Conservation (phyloP, 1,140 invertebrate species). For the Drosophila chauvacae region DNA sequence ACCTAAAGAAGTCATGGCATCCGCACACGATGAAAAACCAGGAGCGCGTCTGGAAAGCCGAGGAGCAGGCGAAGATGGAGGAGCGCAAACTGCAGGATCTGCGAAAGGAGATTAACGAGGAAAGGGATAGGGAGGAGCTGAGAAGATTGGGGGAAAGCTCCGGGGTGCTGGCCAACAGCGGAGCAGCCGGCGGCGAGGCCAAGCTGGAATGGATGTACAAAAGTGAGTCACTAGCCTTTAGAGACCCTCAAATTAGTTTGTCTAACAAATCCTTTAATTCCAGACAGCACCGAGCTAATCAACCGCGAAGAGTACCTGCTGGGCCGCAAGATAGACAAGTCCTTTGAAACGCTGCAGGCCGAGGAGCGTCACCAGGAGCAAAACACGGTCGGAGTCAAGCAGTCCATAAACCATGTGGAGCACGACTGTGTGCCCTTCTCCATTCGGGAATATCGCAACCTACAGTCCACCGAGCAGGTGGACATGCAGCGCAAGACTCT, state of each 20-base stretch:
- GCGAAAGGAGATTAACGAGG: conserved; percentile 88
- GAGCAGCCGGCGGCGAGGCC: conserved; percentile 85
- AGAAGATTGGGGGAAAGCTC: conserved; percentile 87
- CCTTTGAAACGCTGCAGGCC: conserved; percentile 89
- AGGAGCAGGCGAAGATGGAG: conserved; percentile 89
- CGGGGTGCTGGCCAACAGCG: conserved; percentile 85
- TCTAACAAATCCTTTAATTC: not conserved
- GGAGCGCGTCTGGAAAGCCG: conserved; percentile 91
- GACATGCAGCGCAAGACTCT: conserved; percentile 93
- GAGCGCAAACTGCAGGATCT: conserved; percentile 89
- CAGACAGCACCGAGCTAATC: conserved; percentile 82
- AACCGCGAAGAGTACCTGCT: conserved; percentile 94
- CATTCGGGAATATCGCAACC: conserved; percentile 85
- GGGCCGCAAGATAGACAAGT: conserved; percentile 94
- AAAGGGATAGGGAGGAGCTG: conserved; percentile 88
- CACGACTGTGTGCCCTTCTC: conserved; percentile 92
- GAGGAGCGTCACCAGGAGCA: conserved; percentile 86
- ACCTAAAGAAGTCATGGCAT: conserved; percentile 93
- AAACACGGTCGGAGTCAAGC: conserved; percentile 71
- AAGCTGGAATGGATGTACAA: conserved; percentile 97
- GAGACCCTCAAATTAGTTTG: not conserved
- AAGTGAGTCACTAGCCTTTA: conserved; percentile 77
- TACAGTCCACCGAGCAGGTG: conserved; percentile 87
- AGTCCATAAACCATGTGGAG: conserved; percentile 89
- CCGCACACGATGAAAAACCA: conserved; percentile 91